Conservation (phyloP, 2,113 vertebrate species). For the Octodon degus region DNA sequence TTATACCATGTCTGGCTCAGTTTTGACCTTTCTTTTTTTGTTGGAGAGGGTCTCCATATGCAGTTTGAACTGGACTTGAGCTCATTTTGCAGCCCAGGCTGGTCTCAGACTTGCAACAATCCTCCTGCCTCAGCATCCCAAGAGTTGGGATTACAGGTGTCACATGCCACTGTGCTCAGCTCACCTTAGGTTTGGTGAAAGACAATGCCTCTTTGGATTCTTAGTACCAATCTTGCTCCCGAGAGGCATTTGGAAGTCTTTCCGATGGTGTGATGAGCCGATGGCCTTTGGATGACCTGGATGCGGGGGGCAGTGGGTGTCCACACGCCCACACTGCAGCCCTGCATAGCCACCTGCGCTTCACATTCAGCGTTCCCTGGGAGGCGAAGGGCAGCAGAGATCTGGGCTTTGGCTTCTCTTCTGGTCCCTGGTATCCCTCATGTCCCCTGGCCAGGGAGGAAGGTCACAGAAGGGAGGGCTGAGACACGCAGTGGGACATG, state of each 20-base stretch:
- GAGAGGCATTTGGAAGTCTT: background rate
- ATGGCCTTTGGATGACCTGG: too few relatives aligned
- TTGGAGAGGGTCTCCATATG: background rate
- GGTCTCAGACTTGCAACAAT: too few relatives aligned
- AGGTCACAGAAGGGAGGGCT: background rate
- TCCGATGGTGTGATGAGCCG: background rate
- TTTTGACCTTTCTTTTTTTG: background rate
- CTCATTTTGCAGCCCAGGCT: too few relatives aligned
- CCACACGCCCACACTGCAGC: rapidly evolving
- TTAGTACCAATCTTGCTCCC: rapidly evolving
- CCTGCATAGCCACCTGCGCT: rapidly evolving
- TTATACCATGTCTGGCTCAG: background rate
- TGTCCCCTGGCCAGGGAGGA: rapidly evolving
- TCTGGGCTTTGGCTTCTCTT: background rate
- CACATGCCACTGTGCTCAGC: too few relatives aligned
- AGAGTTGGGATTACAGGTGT: too few relatives aligned
- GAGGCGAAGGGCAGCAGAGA: background rate
- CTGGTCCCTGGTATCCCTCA: background rate
- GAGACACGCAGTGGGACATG: rapidly evolving
- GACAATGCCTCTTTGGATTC: background rate
- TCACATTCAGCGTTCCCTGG: background rate
- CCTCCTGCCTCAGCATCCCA: too few relatives aligned
- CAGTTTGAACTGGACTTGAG: too few relatives aligned
- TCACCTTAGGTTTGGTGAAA: background rate
- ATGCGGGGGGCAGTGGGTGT: background rate